Evolutionary conservation across 2,888 invertebrate genomes (phyloP).

Genomic region (Lycaena phlaeas): DNA sequence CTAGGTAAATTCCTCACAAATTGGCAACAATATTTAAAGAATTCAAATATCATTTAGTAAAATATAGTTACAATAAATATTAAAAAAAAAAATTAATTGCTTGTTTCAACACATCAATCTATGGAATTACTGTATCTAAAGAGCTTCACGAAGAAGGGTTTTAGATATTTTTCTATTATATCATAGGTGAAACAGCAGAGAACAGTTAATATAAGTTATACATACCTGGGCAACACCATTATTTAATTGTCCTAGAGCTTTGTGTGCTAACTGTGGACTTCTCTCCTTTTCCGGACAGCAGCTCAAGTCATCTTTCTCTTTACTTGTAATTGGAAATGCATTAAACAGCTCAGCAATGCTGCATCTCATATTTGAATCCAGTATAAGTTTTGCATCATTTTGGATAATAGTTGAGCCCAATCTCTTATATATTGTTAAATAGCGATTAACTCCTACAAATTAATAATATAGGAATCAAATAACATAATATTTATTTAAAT

Average conservation of each 20-base stretch:
- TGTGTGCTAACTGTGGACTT: slow-evolving; percentile 68
- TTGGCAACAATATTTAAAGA: too few species aligned
- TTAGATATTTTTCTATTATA: background rate
- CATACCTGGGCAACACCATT: slow-evolving; percentile 77
- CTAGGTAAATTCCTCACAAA: too few species aligned
- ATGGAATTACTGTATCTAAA: too few species aligned
- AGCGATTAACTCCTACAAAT: slow-evolving; percentile 76
- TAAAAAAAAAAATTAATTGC: too few species aligned
- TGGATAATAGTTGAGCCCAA: slow-evolving; percentile 78
- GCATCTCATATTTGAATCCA: slow-evolving; percentile 76
- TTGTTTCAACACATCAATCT: too few species aligned
- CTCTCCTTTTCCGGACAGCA: slow-evolving; percentile 78
- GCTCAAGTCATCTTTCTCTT: slow-evolving; percentile 79
- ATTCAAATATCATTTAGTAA: too few species aligned
- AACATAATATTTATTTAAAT: background rate
- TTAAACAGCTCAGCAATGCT: slow-evolving; percentile 75
- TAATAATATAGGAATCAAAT: too few species aligned
- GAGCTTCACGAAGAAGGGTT: too few species aligned
- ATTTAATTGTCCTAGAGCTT: slow-evolving; percentile 76
- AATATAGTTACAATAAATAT: too few species aligned
- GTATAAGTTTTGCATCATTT: slow-evolving; percentile 75
- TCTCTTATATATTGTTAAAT: slow-evolving; percentile 80
- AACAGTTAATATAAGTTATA: background rate
- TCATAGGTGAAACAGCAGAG: too few species aligned
- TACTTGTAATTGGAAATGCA: slow-evolving; percentile 77